Evolutionary conservation across 2,888 invertebrate species (phyloP), one percentile per base, ranked within the genome.

Genomic region (Automeris io): DNA sequence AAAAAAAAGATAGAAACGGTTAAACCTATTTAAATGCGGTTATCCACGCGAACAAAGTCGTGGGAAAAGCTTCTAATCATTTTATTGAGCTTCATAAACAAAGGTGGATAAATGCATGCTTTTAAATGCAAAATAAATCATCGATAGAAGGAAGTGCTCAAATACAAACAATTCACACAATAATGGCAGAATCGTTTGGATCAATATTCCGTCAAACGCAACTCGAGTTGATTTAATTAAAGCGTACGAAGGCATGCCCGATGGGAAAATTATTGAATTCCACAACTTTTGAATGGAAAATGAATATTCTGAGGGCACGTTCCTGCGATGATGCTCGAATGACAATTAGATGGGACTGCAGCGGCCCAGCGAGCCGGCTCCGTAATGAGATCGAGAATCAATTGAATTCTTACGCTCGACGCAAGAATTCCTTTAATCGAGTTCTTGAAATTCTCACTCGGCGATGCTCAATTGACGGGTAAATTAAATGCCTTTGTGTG

Each of bases 351-450:
- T 13, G 29, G n/a, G 29, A n/a, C 29, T 29, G 29, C 29, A 29
- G 13, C 29, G 16, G 29, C 13, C 29, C 16, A n/a, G n/a, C n/a
- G n/a, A n/a, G 29, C 16, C 29, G 8, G 13, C 16, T 2, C 8
- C 22, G 13, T 29, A 29, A 29, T 32, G 37, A 23, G 23, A 19
- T 9, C 32, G 37, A 18, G 32, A 32, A 37, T 32, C 32, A 31
- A 37, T 23, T 32, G 18, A 16, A 23, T 29, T 9, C 22, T 29
- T 21, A 33, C 21, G 13, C 26, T 36, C 23, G 32, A n/a, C n/a
- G n/a, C n/a, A n/a, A 36, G 36, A 37, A 37, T 37, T 37, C 37
- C 16, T 31, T 37, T 37, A 37, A 37, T 37, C 22, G 9, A 37
- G 7, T 31, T 18, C 22, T 5, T 6, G 2, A 31, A 29, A 16